Evolutionary conservation across 2,797 vertebrate species (phyloP).

Genomic region (Cichlasoma orientale): DNA sequence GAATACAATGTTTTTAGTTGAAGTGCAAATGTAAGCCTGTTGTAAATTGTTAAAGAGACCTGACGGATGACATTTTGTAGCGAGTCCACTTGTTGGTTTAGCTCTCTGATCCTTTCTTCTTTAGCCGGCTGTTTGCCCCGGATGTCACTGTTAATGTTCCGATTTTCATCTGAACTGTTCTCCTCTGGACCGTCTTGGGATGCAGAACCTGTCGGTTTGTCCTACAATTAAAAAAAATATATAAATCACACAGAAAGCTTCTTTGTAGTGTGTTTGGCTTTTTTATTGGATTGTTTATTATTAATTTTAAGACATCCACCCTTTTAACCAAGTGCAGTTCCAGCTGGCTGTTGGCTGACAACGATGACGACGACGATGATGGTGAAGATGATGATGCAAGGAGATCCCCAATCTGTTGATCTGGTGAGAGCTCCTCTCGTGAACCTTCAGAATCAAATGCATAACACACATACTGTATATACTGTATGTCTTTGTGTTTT

Average conservation of each 20-base stretch:
- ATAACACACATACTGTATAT: background rate
- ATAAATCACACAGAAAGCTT: background rate
- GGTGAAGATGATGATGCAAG: slow-evolving; percentile 46
- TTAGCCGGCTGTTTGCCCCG: slow-evolving; percentile 54
- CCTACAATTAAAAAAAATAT: slow-evolving; percentile 41
- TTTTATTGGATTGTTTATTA: background rate
- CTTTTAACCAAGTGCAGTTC: slow-evolving; percentile 78
- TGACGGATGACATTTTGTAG: slow-evolving; percentile 78
- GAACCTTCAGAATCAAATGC: slow-evolving; percentile 57
- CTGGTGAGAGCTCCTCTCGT: slow-evolving; percentile 62
- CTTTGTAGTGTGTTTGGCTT: background rate
- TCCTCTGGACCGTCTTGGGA: slow-evolving; percentile 24
- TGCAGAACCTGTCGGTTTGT: slow-evolving; percentile 33
- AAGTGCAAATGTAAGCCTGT: background rate
- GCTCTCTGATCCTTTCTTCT: slow-evolving; percentile 75
- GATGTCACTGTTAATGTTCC: slow-evolving; percentile 41
- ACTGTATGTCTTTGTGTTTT: background rate
- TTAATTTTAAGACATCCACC: slow-evolving; percentile 32
- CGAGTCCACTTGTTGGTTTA: slow-evolving; percentile 80
- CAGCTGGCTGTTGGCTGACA: slow-evolving; percentile 66
- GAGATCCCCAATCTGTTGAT: slow-evolving; percentile 75
- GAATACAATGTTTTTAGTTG: background rate
- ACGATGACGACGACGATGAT: slow-evolving; percentile 21
- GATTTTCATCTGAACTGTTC: slow-evolving; percentile 32
- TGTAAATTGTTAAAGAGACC: slow-evolving; percentile 52